These are phyloP conservation scores for Scaptomyza graminum DNA, from an alignment of 1,140 invertebrate species.

Conservation along the genomic window DNA sequence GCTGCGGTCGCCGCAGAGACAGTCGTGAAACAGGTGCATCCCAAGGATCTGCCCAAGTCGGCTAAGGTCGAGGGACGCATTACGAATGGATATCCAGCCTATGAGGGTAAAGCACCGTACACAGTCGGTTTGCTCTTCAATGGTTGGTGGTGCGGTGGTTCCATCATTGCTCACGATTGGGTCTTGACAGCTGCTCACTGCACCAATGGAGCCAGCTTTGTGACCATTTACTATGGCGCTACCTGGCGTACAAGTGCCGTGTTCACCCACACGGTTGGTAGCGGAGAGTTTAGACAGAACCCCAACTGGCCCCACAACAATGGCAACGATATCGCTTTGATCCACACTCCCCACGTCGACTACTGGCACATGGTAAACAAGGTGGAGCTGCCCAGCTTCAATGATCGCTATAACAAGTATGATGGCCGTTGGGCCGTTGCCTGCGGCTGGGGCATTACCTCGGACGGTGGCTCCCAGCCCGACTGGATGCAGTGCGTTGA, in stretches of 20 bases:
- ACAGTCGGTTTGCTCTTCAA: constrained; percentile 84
- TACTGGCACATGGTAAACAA: constrained; percentile 49
- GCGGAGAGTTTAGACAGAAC: constrained; percentile 24
- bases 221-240: constrained; percentile 55
- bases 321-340: constrained; percentile 45
- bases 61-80: constrained; percentile 56
- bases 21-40: constrained; percentile 16
- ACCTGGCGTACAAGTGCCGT: constrained; percentile 53
- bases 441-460: constrained; percentile 51
- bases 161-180: constrained; percentile 85
- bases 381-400: constrained; percentile 48
- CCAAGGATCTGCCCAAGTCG: constrained; percentile 28
- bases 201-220: constrained; percentile 39
- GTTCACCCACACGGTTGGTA: constrained; percentile 38
- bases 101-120: constrained; percentile 84
- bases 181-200: constrained; percentile 83
- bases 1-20: constrained; percentile 46
- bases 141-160: constrained; percentile 85
- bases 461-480: constrained; percentile 31
- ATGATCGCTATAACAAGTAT: constrained; percentile 39
- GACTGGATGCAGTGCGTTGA: constrained; percentile 56
- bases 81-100: constrained; percentile 61
- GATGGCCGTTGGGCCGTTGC: constrained; percentile 38
- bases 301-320: constrained; percentile 33
- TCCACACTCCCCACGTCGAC: constrained; percentile 41